A percentile compares a stretch with the other conserved stretches of the same genome.
Evolutionary conservation across 1,140 invertebrate genomes (phyloP).

Genomic region (Anoplophora glabripennis): DNA sequence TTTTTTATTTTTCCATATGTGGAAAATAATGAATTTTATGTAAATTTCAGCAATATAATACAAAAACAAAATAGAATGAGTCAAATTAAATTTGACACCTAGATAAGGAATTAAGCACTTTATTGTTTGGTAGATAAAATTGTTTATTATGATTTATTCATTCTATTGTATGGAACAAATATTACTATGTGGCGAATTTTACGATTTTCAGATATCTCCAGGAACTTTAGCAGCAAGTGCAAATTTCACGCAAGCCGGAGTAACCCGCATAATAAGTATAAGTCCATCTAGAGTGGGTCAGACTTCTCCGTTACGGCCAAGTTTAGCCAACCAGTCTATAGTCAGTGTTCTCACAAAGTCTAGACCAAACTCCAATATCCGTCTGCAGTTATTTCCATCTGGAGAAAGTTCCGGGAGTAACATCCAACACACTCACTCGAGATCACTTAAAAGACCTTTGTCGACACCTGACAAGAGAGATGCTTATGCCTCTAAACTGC

Average conservation of each 20-base stretch:
- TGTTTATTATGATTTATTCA: neutral
- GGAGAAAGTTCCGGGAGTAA: slow-evolving; percentile 36
- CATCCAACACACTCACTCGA: slow-evolving; percentile 46
- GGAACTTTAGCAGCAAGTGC: slow-evolving; percentile 15
- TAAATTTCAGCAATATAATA: too few species aligned
- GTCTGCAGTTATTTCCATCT: slow-evolving; percentile 39
- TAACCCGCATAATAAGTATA: slow-evolving; percentile 45
- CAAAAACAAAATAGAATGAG: too few species aligned
- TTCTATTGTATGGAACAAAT: neutral
- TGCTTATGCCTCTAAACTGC: slow-evolving; percentile 40
- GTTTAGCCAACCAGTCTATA: slow-evolving; percentile 46
- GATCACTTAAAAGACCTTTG: slow-evolving; percentile 35
- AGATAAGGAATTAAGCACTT: too few species aligned
- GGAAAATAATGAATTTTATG: too few species aligned
- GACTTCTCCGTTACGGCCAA: slow-evolving; percentile 39
- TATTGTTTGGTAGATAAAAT: too few species aligned
- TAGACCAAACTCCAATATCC: slow-evolving; percentile 36
- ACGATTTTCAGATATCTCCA: slow-evolving; percentile 34
- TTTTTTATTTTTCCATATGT: too few species aligned
- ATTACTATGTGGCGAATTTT: neutral
- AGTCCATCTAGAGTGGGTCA: slow-evolving; percentile 39
- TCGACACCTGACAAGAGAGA: slow-evolving; percentile 44
- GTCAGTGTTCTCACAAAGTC: slow-evolving; percentile 46
- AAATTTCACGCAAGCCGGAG: slow-evolving; percentile 31
- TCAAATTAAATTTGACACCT: too few species aligned